Evolutionary conservation across 2,113 vertebrate genomes (phyloP), one percentile per base, ranked within the genome.

Genomic region (Varanus komodoensis): DNA sequence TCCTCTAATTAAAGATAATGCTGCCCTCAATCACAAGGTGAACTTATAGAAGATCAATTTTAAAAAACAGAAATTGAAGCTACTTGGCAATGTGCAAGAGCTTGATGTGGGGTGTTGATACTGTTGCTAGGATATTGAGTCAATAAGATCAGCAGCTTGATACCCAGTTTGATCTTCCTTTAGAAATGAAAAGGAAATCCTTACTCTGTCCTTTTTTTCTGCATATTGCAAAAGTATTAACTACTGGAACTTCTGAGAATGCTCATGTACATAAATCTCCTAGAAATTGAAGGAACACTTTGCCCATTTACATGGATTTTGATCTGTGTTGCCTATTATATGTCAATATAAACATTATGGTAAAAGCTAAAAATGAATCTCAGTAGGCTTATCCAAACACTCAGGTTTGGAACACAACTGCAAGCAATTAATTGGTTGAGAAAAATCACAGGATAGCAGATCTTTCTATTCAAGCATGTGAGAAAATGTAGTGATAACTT

Each of bases 1-100:
- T 61, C 2, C 73, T 87, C 84, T 89, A 89, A 92, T 92, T 86
- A 87, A 86, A 92, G 77, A 92, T 81, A 77, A 89, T 82, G 61
- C 21, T 73, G 61, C 69, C 85, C 84, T 79, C 71, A 61, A 71
- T 89, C 79, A 87, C 34, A 78, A 87, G 68, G 29, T 87, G 87
- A 87, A 87, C 29, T 87, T 71, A 87, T 23, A 61, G 84, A 89
- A 89, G 85, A 89, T 88, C 61, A 89, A 88, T 88, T 88, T 57
- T 78, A 87, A 83, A 89, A 84, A 48, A 19, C 29, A 75, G 38
- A 83, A 86, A 48, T 54, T 67, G 84, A 86, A 52, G 50, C 48
- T 77, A 8, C 50, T 50, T 90, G 78, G 57, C 50, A 88, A 27
- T 57, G 61, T 52, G 12, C 23, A 50, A 48, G 54, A 52, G 68